Evolutionary conservation across 2,113 vertebrate genomes (phyloP).

Genomic region (Hemibagrus wyckioides): DNA sequence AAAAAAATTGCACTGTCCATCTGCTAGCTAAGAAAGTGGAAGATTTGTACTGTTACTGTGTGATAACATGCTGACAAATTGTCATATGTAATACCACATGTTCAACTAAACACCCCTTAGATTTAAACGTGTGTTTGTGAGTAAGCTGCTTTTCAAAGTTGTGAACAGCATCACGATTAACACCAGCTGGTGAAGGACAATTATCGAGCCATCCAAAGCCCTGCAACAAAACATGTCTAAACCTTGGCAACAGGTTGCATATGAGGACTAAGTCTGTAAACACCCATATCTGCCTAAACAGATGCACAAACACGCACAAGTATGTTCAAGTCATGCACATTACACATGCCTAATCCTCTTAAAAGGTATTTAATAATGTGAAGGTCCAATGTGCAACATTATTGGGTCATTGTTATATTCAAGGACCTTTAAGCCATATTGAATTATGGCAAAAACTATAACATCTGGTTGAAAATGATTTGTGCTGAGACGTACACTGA

Average conservation of each 20-base stretch:
- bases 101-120: neutral
- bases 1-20: neutral
- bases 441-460: neutral
- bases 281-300: neutral
- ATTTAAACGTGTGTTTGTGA: neutral
- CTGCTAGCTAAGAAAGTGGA: neutral
- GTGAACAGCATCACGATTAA: slow-evolving; percentile 8
- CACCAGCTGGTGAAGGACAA: neutral
- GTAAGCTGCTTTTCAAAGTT: slow-evolving; percentile 14
- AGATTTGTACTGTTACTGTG: neutral
- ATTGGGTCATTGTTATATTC: slow-evolving; percentile 2
- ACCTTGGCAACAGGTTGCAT: slow-evolving; percentile 15
- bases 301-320: slow-evolving; percentile 5
- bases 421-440: neutral
- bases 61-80: neutral
- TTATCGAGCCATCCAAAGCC: slow-evolving; percentile 30
- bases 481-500: neutral
- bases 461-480: neutral
- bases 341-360: slow-evolving; percentile 7
- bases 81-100: neutral
- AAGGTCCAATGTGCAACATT: neutral
- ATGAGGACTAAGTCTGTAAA: slow-evolving; percentile 29
- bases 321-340: neutral
- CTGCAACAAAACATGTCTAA: slow-evolving; percentile 25
- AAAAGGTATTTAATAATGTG: neutral